Evolutionary conservation across 2,888 invertebrate species (phyloP), one percentile per base, ranked within the genome.

Genomic region (Aquatica leii): DNA sequence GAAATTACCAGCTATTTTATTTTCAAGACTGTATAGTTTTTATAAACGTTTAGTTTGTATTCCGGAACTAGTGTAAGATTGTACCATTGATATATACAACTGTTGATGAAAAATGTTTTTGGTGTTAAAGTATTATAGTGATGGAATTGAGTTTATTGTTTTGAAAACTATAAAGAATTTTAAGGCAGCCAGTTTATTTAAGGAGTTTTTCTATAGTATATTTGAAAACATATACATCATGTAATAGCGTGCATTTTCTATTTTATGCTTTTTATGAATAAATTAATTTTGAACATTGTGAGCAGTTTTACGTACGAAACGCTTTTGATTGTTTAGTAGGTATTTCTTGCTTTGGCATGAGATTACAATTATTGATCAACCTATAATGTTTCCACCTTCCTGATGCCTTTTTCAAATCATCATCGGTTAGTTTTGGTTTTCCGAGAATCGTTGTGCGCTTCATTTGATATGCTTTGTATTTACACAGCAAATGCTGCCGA

Each of bases 151-250:
- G 17, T 18, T 46, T 41, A 11, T 17, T 17, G 18, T 46, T 46
- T 17, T 46, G 4, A 4, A 40, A 12, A n/a, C n/a, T n/a, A n/a
- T n/a, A 40, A 12, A 54, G 51, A 62, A 40, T 50, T 48, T 20
- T 34, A 48, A 34, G 62, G 62, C 62, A 62, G 62, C 62, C 51
- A 35, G 31, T 35, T 57, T 57, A 15, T 41, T 34, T 55, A 57
- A 35, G 21, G 24, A 24, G 24, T 50, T 61, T 50, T 37, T 56
- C 49, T 63, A 53, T 35, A 53, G 48, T 58, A 54, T 53, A n/a
- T n/a, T n/a, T n/a, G n/a, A n/a, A 66, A 69, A 63, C 61, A 65
- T 69, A 66, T 69, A 68, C 66, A 68, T 66, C 67, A 67, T 65
- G 69, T 67, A 61, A 62, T 65, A 62, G 66, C 68, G 67, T 69